Percentiles rank a stretch among this genome's conserved stretches.
These are phyloP conservation scores for Steinernema feltiae DNA, from an alignment of 1,140 invertebrate genomes.

Conservation along the genomic window DNA sequence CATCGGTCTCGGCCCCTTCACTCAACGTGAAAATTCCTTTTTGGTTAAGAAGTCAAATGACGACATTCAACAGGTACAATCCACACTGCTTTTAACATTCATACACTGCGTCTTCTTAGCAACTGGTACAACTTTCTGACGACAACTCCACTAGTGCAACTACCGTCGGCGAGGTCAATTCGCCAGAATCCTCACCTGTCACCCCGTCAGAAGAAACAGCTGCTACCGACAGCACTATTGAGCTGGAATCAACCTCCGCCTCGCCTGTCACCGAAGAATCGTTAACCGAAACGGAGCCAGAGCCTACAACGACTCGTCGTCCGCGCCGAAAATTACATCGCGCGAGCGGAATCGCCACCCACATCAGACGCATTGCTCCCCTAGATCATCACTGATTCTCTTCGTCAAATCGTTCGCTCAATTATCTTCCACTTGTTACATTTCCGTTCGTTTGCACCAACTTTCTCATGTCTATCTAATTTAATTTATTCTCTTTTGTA, in stretches of 20 bases:
- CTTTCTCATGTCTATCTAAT: neutral
- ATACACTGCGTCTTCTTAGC: neutral
- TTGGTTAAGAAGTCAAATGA: neutral
- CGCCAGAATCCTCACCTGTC: neutral
- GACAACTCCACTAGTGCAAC: neutral
- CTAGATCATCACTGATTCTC: neutral
- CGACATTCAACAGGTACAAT: neutral
- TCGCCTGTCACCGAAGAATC: neutral
- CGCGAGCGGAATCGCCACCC: neutral
- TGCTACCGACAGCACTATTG: neutral
- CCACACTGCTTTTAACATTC: too few relatives aligned
- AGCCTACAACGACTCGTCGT: neutral
- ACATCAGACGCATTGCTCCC: neutral
- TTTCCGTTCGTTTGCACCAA: neutral
- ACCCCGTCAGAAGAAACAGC: neutral
- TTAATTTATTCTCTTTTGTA: neutral
- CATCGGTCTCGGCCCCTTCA: conserved; percentile 34
- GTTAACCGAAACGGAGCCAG: conserved; percentile 18
- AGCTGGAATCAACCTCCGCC: neutral
- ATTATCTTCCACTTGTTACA: neutral
- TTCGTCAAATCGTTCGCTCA: neutral
- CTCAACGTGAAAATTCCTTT: neutral
- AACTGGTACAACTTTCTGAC: neutral
- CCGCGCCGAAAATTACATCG: neutral
- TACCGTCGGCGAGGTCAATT: neutral